These are phyloP conservation scores for Aelia acuminata DNA, from an alignment of 2,888 invertebrate genomes.

Conservation along the genomic window DNA sequence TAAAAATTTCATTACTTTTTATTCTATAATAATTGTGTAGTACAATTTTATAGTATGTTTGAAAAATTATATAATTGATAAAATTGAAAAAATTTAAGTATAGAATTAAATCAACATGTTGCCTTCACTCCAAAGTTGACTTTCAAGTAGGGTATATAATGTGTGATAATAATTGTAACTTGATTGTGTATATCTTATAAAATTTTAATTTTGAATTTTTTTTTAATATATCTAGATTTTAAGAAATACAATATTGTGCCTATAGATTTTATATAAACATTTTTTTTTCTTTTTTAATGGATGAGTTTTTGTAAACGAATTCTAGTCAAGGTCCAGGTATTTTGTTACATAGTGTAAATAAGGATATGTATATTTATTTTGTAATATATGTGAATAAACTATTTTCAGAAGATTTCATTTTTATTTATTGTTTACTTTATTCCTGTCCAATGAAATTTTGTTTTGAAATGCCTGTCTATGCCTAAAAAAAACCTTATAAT, in stretches of 20 bases:
- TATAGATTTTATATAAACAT: constrained; percentile 26
- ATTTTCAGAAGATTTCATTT: constrained; percentile 51
- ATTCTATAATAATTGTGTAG: background rate
- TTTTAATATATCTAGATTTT: background rate
- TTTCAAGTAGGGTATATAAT: constrained; percentile 23
- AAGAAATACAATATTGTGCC: constrained; percentile 33
- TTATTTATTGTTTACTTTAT: background rate
- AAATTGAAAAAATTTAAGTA: background rate
- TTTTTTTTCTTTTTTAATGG: constrained; percentile 11
- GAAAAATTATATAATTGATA: background rate
- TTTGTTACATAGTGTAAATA: constrained; percentile 56
- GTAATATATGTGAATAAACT: constrained; percentile 60
- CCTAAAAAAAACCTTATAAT: too few species aligned
- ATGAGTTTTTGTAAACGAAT: constrained; percentile 26
- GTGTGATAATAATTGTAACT: constrained; percentile 46
- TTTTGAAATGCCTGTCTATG: background rate
- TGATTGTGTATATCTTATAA: constrained; percentile 11
- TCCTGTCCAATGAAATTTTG: background rate
- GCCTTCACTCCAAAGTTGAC: constrained; percentile 35
- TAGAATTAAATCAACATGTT: constrained; percentile 20
- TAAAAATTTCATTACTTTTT: background rate
- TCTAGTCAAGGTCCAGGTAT: constrained; percentile 59
- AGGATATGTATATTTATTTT: constrained; percentile 59
- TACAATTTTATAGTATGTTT: constrained; percentile 18
- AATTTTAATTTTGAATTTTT: background rate